Base-by-base conservation (phyloP, 1,140 invertebrate species). In the Xylocopa sonorina region DNA sequence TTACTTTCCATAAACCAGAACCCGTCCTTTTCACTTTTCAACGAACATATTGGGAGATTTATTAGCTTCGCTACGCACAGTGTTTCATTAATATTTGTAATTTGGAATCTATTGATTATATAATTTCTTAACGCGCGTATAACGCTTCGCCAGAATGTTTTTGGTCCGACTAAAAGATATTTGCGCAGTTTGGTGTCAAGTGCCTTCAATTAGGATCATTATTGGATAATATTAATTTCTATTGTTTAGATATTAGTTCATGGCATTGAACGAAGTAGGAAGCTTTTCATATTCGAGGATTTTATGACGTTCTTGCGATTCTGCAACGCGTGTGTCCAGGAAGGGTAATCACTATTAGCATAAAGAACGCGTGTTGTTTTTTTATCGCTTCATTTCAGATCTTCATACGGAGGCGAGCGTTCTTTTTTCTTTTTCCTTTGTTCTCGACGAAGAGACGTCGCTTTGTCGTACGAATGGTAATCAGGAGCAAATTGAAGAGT, bases 351-450 rank as follows among this genome's bases (percentile, higher is more conserved):
- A 58, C 82, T 83, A 74, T 57, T 51, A 64, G 58, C 83, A 85
- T 64, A 72, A 62, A n/a, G 57, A 50, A 62, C 85, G 85, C 82
- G 85, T 41, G 67, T 18, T 63, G 85, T 53, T 64, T 87, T 58
- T 75, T 83, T 87, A 88, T 87, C 78, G 78, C 79, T 81, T 85
- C 76, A 87, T 88, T n/a, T 88, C 73, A 24, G 43, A 32, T 51
- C 74, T 46, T 79, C 32, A 67, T 58, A 77, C 43, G 55, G 74
- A 63, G n/a, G 34, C 46, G 43, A 16, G 6, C 60, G 57, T 32
- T 55, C 62, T 73, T 48, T n/a, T 67, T 66, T 69, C 69, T 67
- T 71, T 46, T 51, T 72, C 73, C 10, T 60, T 62, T 67, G 48
- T 75, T 64, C 46, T 27, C 24, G n/a, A n/a, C 16, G 27, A 27